These are phyloP conservation scores for Globia sparganii DNA, from an alignment of 2,888 invertebrate species.

Conservation along the genomic window DNA sequence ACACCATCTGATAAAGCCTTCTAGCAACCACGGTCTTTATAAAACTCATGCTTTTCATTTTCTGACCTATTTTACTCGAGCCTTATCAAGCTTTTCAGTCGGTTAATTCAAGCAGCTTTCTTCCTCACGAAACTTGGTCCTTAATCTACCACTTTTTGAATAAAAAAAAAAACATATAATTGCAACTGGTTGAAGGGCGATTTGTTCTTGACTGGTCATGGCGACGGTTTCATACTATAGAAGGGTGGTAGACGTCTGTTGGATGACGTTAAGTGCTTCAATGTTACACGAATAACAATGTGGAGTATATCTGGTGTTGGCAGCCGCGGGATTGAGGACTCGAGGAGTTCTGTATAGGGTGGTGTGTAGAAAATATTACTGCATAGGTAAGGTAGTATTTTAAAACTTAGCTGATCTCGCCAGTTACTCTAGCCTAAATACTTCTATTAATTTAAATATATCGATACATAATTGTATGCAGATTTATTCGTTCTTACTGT, in stretches of 20 bases:
- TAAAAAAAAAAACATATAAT: constrained; percentile 7
- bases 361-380: neutral
- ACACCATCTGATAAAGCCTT: constrained; percentile 14
- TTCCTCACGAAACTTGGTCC: neutral
- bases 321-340: constrained; percentile 46
- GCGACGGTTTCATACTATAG: constrained; percentile 53
- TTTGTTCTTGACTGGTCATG: constrained; percentile 27
- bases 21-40: constrained; percentile 12
- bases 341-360: constrained; percentile 31
- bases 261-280: constrained; percentile 84
- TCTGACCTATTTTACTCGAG: constrained; percentile 4
- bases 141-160: neutral
- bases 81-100: neutral
- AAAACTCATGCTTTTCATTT: constrained; percentile 4
- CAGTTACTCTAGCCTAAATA: too few relatives aligned
- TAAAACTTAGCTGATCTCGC: too few relatives aligned
- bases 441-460: too few relatives aligned
- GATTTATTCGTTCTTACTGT: too few relatives aligned
- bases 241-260: constrained; percentile 53
- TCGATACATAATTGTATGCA: too few relatives aligned
- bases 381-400: too few relatives aligned
- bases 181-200: neutral
- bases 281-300: constrained; percentile 81
- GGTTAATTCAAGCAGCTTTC: neutral
- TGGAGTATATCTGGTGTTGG: constrained; percentile 71